Evolutionary conservation across 1,140 invertebrate genomes (phyloP).

Genomic region (Ganaspis sp.): DNA sequence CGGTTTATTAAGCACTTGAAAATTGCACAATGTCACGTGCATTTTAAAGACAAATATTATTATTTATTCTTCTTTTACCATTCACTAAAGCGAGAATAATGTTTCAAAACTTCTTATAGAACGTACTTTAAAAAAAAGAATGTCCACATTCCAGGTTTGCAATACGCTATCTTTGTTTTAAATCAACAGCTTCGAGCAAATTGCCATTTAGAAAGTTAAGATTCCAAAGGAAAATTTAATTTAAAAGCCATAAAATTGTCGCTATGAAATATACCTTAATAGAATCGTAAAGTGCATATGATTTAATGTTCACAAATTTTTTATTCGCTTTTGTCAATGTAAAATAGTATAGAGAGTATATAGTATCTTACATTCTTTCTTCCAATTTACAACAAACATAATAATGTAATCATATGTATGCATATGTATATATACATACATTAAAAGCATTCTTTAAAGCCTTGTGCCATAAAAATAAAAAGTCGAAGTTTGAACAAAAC

Average conservation of each 20-base stretch:
- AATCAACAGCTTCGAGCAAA: conserved; percentile 6
- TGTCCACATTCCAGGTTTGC: conserved; percentile 24
- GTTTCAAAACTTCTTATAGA: conserved; percentile 17
- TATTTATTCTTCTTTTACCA: conserved; percentile 2
- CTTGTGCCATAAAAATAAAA: too few relatives aligned
- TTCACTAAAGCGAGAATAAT: conserved; percentile 18
- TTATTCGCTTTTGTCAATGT: too few relatives aligned
- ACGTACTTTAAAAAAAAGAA: background rate
- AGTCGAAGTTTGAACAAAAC: too few relatives aligned
- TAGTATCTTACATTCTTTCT: too few relatives aligned
- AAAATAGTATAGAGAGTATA: too few relatives aligned
- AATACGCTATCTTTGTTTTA: conserved; percentile 8
- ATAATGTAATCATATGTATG: too few relatives aligned
- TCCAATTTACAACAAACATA: too few relatives aligned
- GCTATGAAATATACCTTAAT: background rate
- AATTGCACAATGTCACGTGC: conserved; percentile 3
- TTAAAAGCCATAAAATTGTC: background rate
- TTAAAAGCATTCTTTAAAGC: too few relatives aligned
- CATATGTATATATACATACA: too few relatives aligned
- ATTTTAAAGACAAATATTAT: conserved; percentile 17
- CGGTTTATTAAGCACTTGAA: conserved; percentile 13
- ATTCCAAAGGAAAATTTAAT: conserved; percentile 7
- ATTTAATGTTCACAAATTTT: background rate
- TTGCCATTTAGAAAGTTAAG: conserved; percentile 4
- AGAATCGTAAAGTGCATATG: too few relatives aligned